A percentile compares a stretch with the other conserved stretches of the same genome.
phyloP scores from a whole-genome alignment of 2,797 vertebrate species.

The Danionella dracula region DNA sequence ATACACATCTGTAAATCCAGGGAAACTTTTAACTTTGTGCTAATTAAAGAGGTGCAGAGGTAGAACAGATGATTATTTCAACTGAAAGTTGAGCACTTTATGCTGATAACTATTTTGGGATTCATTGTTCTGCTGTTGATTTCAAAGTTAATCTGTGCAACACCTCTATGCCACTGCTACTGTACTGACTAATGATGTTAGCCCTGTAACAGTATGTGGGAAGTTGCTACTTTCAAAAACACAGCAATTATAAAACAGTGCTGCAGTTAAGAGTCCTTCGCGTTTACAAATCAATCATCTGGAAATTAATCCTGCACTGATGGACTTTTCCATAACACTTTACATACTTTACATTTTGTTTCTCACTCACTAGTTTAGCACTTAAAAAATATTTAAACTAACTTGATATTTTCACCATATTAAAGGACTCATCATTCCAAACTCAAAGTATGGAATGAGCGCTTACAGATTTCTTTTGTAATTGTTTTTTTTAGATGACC shows the following conservation, averaged over 20 bases:
- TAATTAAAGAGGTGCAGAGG: slow-evolving; percentile 43
- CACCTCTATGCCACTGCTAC: slow-evolving; percentile 4
- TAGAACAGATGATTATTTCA: background rate
- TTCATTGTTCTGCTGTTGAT: background rate
- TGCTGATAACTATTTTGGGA: slow-evolving; percentile 4
- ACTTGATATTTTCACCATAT: no score
- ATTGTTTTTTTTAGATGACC: no score
- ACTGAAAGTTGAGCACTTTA: slow-evolving; percentile 3
- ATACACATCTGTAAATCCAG: slow-evolving; percentile 38
- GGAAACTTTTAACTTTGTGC: slow-evolving; percentile 31
- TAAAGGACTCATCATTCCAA: no score
- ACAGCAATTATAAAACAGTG: slow-evolving; percentile 1
- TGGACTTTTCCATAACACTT: no score
- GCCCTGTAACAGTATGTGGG: background rate
- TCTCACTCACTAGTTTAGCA: no score
- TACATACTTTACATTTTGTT: no score
- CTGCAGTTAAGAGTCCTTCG: background rate
- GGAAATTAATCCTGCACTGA: slow-evolving; percentile 5
- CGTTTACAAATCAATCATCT: slow-evolving; percentile 17
- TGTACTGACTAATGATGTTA: background rate
- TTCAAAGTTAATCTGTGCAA: slow-evolving; percentile 4
- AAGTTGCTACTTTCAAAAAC: background rate
- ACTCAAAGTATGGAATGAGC: no score
- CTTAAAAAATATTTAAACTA: no score
- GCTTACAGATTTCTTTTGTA: no score